phyloP scores from a whole-genome alignment of 2,797 vertebrate genomes.

The Sebastes diploproa region DNA sequence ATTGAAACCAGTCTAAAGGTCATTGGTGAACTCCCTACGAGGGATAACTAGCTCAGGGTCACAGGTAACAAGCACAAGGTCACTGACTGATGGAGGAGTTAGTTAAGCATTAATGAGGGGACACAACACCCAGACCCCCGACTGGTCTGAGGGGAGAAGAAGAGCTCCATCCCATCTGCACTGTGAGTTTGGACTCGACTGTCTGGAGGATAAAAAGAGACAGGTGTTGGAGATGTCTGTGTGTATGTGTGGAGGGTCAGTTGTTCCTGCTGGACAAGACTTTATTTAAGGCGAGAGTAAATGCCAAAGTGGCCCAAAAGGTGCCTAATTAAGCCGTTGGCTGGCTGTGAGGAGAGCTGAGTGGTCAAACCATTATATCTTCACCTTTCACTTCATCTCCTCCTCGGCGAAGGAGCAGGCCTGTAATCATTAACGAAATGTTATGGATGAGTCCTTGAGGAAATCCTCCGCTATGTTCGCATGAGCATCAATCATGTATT shows the following conservation, averaged over 20 bases:
- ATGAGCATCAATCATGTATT: conserved; percentile 52
- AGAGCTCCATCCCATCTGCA: conserved; percentile 68
- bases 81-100: conserved; percentile 76
- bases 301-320: conserved; percentile 51
- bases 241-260: not conserved
- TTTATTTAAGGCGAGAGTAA: conserved; percentile 54
- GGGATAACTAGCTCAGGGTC: conserved; percentile 34
- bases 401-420: conserved; percentile 10
- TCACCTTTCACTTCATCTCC: conserved; percentile 43
- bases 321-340: conserved; percentile 47
- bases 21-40: conserved; percentile 50
- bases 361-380: conserved; percentile 44
- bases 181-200: conserved; percentile 2
- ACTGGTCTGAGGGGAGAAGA: conserved; percentile 61
- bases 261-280: conserved; percentile 34
- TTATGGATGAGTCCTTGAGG: conserved; percentile 57
- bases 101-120: conserved; percentile 78
- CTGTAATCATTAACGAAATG: conserved; percentile 54
- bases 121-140: conserved; percentile 69
- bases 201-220: conserved; percentile 11
- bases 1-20: not conserved
- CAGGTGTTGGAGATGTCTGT: conserved; percentile 13
- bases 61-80: conserved; percentile 63
- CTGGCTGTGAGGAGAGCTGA: conserved; percentile 27
- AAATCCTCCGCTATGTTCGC: conserved; percentile 29